A percentile compares a stretch with the other conserved stretches of the same genome.
Conservation (phyloP, 2,113 vertebrate species). For the Apodemus speciosus region DNA sequence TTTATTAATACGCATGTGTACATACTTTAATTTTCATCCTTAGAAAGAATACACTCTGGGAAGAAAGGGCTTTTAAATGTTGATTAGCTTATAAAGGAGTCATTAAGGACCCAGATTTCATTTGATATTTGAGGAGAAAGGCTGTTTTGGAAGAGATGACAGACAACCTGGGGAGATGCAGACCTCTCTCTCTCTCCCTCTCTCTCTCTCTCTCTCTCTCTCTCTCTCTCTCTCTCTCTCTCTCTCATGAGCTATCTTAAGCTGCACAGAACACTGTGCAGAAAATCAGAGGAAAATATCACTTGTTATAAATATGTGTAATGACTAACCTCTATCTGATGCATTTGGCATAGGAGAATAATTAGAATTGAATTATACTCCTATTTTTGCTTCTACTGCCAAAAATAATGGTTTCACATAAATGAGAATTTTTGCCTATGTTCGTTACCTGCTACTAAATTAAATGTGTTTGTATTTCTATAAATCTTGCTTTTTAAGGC, state of each 20-base stretch:
- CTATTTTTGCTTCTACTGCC: conserved; percentile 61
- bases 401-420: conserved; percentile 64
- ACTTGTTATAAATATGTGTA: conserved; percentile 55
- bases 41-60: conserved; percentile 36
- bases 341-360: conserved; percentile 52
- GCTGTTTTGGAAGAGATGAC: conserved; percentile 38
- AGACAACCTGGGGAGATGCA: neutral
- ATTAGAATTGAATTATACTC: conserved; percentile 64
- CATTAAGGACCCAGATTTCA: conserved; percentile 10
- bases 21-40: conserved; percentile 22
- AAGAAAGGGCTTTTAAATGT: conserved; percentile 30
- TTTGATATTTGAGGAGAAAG: conserved; percentile 31
- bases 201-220: neutral
- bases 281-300: conserved; percentile 47
- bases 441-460: conserved; percentile 48
- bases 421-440: conserved; percentile 57
- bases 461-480: conserved; percentile 46
- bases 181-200: neutral
- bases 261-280: neutral
- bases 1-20: neutral
- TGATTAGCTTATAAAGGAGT: conserved; percentile 29
- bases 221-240: neutral
- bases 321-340: conserved; percentile 57
- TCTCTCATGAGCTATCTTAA: conserved; percentile 3
- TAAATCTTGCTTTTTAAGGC: conserved; percentile 45